Percentiles rank a stretch among this genome's conserved stretches.
phyloP scores from a whole-genome alignment of 2,797 vertebrate genomes.

The Threskiornis aethiopicus region DNA sequence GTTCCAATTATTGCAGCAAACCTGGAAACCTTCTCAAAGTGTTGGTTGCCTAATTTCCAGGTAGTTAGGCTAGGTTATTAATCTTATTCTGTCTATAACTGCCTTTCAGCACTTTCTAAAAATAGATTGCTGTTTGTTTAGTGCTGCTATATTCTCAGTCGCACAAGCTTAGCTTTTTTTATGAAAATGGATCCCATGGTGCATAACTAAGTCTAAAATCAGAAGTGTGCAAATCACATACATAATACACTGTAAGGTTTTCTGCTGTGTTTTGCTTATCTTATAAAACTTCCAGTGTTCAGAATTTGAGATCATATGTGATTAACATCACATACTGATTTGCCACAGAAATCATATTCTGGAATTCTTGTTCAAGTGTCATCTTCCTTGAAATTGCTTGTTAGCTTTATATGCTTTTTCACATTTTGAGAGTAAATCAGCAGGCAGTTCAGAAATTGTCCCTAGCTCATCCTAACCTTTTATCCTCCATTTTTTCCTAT shows the following conservation, averaged over 20 bases:
- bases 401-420: not conserved
- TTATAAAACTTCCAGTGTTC: not conserved
- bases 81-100: not conserved
- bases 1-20: not conserved
- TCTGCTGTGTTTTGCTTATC: not conserved
- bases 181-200: not conserved
- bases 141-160: not conserved
- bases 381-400: not conserved
- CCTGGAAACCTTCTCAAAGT: not conserved
- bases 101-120: not conserved
- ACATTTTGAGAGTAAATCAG: not conserved
- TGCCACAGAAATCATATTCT: not conserved
- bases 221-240: not conserved
- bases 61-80: not conserved
- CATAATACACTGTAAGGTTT: not conserved
- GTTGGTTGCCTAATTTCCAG: slow-evolving; percentile 1
- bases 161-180: not conserved
- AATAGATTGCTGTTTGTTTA: slow-evolving; percentile 9
- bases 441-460: not conserved
- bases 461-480: not conserved
- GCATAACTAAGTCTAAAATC: not conserved
- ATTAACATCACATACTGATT: not conserved
- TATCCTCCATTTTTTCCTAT: not conserved
- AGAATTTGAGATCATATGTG: not conserved
- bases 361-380: not conserved